phyloP scores from a whole-genome alignment of 2,113 vertebrate genomes.

The Oncorhynchus gorbuscha region DNA sequence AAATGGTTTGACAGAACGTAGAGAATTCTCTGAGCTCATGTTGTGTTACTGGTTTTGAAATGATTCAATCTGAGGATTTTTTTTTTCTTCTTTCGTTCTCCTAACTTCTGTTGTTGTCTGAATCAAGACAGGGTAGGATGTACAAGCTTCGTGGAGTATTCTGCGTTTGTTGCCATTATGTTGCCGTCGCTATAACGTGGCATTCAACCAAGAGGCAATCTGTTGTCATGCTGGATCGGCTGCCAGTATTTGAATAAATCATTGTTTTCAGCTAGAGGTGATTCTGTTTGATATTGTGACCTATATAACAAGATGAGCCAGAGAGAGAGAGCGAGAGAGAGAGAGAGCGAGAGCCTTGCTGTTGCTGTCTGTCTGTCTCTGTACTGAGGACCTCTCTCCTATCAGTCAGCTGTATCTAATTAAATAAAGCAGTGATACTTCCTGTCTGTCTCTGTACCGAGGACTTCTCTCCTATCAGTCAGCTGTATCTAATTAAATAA shows the following conservation, averaged over 20 bases:
- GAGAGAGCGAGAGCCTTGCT: no score
- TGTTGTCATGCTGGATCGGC: slow-evolving; percentile 44
- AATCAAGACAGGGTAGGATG: slow-evolving; percentile 5
- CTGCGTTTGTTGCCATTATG: slow-evolving; percentile 3
- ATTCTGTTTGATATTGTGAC: slow-evolving; percentile 68
- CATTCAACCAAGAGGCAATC: slow-evolving; percentile 45
- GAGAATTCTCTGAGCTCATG: background rate
- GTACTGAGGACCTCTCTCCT: no score
- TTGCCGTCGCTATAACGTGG: slow-evolving; percentile 19
- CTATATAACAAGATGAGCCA: slow-evolving; percentile 59
- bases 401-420: no score
- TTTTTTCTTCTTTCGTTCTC: background rate
- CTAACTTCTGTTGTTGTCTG: slow-evolving; percentile 2
- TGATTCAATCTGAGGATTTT: background rate
- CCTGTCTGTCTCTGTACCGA: no score
- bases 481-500: no score
- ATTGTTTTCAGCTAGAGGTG: slow-evolving; percentile 66
- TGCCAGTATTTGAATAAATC: slow-evolving; percentile 71
- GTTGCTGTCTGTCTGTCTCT: no score
- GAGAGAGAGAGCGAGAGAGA: background rate
- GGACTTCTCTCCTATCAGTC: no score
- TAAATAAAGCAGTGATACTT: no score
- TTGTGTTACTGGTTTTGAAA: background rate
- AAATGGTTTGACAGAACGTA: background rate
- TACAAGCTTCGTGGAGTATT: slow-evolving; percentile 11